phyloP scores from a whole-genome alignment of 1,140 invertebrate species.

The Tetraneura akinire region DNA sequence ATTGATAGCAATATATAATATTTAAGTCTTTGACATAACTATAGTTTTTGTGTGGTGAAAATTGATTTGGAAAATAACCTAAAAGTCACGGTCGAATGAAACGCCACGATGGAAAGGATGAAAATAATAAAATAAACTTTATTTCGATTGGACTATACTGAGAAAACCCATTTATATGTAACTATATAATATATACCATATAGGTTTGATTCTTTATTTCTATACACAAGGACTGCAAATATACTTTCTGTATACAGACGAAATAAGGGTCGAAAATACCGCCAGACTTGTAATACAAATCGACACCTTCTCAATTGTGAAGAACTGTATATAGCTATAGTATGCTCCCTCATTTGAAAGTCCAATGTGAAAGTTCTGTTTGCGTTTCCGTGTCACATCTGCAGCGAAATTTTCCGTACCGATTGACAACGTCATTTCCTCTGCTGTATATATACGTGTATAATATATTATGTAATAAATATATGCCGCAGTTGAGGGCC shows the following conservation, averaged over 20 bases:
- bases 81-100: not conserved
- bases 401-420: conserved; percentile 34
- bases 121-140: not conserved
- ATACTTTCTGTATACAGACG: not conserved
- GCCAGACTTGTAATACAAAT: conserved; percentile 9
- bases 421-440: not conserved
- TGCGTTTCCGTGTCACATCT: conserved; percentile 36
- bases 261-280: not conserved
- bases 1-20: no score
- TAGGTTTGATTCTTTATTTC: not conserved
- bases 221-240: not conserved
- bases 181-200: no score
- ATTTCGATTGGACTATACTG: not conserved
- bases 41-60: not conserved
- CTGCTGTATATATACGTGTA: no score
- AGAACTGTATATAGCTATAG: no score
- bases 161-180: not conserved
- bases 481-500: not conserved
- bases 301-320: conserved; percentile 2
- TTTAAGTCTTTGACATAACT: not conserved
- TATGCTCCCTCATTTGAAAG: conserved; percentile 31
- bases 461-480: no score
- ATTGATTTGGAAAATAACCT: not conserved
- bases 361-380: conserved; percentile 33
- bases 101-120: not conserved